Base-by-base conservation (phyloP, 92 coral and sea anemone species). In the Heliopora coerulea region DNA sequence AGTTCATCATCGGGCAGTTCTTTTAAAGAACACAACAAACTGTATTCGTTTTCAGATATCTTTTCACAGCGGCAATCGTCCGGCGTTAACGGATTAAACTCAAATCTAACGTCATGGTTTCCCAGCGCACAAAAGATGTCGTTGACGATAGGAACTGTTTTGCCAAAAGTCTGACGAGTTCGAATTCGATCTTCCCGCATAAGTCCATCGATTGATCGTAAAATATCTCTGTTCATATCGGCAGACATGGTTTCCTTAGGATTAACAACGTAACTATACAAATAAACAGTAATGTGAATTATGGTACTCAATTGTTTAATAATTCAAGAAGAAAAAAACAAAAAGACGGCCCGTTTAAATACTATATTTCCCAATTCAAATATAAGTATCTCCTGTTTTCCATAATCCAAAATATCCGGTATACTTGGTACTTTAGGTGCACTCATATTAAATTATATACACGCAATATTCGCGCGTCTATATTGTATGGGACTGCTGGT, bases 21-120 rank as follows among this genome's bases (percentile, higher is more conserved):
- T 54, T 70, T 31, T 48, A 70, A 54, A 50, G 62, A 57, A 50
- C 77, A 70, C 77, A 70, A 23, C 19, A 70, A 17, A 13, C 20
- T 70, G 63, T 70, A 70, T 18, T 50, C 77, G 23, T 54, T 70
- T 24, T 52, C 63, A 7, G 58, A 17, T 17, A 54, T 28, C 49
- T 50, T 70, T 17, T 50, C 63, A 33, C 56, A 37, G 3, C 21
- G 41, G 41, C 62, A 33, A 14, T 37, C 56, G 17, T 70, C 63
- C 17, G 54, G 49, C 30, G 77, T 52, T 15, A 70, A 14, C 19
- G 31, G 10, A 27, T 41, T 37, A 39, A 70, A 70, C 32, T 70
- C 77, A 54, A 70, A 70, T 54, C 77, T 52, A 0, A 70, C 42
- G 54, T 70, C 77, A 34, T 70, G 37, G 63, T 70, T 70, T 30